A percentile compares a stretch with the other conserved stretches of the same genome.
Evolutionary conservation across 1,140 invertebrate genomes (phyloP).

Genomic region (Daktulosphaira vitifoliae): DNA sequence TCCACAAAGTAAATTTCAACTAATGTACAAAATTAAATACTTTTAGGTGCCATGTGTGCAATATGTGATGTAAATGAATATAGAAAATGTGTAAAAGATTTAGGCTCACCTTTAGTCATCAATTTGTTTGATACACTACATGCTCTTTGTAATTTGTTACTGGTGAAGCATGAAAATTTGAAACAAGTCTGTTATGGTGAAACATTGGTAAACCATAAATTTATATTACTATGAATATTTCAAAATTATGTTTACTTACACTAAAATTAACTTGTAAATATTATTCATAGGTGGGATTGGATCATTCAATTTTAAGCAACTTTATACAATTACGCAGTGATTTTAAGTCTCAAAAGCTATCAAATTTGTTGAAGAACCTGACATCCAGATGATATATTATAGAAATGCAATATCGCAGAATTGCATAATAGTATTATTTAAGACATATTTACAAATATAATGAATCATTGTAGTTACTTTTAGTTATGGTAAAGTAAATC

Average conservation of each 20-base stretch:
- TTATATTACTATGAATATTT: not conserved
- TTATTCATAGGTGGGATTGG: constrained; percentile 67
- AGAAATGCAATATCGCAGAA: not conserved
- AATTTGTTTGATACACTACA: constrained; percentile 90
- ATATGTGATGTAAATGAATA: constrained; percentile 98
- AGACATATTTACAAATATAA: not conserved
- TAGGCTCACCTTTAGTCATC: constrained; percentile 66
- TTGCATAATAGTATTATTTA: not conserved
- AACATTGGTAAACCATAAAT: constrained; percentile 70
- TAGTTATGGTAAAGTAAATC: no score
- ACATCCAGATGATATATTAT: constrained; percentile 15
- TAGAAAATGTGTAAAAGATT: constrained; percentile 66
- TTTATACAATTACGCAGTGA: constrained; percentile 91
- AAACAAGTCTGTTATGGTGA: constrained; percentile 90
- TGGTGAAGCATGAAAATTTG: constrained; percentile 93
- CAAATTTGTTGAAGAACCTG: constrained; percentile 54
- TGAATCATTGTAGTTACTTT: not conserved
- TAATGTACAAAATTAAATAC: no score
- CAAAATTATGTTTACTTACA: not conserved
- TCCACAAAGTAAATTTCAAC: no score
- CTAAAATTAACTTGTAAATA: not conserved
- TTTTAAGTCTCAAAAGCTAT: constrained; percentile 77
- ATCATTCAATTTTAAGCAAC: constrained; percentile 74
- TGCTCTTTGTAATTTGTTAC: constrained; percentile 86
- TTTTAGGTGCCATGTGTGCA: constrained; percentile 83